A percentile compares a stretch with the other conserved stretches of the same genome.
phyloP scores from a whole-genome alignment of 2,888 invertebrate species.

The Brenthis hecate region DNA sequence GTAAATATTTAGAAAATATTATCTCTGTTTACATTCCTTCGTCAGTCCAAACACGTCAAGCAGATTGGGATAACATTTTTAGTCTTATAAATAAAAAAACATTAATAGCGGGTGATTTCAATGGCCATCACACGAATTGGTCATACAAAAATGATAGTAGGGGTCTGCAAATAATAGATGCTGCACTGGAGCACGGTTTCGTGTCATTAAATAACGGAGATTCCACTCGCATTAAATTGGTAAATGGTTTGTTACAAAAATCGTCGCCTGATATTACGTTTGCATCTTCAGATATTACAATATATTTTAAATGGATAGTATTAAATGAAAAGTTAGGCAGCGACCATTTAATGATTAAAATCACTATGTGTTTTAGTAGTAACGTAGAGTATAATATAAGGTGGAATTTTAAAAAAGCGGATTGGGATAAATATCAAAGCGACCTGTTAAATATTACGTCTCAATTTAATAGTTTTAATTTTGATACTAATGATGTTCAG shows the following conservation, averaged over 20 bases:
- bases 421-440: neutral
- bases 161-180: slow-evolving; percentile 17
- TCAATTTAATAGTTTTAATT: no score
- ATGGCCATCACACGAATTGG: no score
- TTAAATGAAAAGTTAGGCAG: neutral
- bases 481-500: no score
- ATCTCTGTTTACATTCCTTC: neutral
- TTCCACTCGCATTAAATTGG: no score
- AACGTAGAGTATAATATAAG: neutral
- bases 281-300: no score
- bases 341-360: slow-evolving; percentile 13
- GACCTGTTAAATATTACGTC: no score
- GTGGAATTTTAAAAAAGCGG: slow-evolving; percentile 4
- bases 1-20: neutral
- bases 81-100: neutral
- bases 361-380: neutral
- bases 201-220: no score
- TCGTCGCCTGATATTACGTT: no score
- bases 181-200: neutral
- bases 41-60: slow-evolving; percentile 8
- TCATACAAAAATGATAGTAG: slow-evolving; percentile 4
- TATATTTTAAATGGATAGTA: slow-evolving; percentile 10
- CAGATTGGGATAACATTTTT: slow-evolving; percentile 12
- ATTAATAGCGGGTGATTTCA: neutral
- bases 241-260: no score